A percentile compares a stretch with the other conserved stretches of the same genome.
These are phyloP conservation scores for Lutraria lutraria DNA, from an alignment of 2,888 invertebrate genomes.

Conservation along the genomic window DNA sequence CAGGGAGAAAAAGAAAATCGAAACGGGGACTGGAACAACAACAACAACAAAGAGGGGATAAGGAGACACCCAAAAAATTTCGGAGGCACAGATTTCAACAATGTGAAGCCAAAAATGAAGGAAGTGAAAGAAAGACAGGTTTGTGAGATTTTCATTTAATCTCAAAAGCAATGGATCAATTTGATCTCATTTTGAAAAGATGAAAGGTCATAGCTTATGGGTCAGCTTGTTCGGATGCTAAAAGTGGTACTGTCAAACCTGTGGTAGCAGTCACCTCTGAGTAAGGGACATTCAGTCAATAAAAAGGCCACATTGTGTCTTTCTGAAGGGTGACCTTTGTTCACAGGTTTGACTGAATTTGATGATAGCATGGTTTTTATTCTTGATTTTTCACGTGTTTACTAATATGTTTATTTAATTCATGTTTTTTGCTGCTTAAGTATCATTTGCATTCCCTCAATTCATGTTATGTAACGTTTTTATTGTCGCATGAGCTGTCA, in stretches of 20 bases:
- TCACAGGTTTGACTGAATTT: too few relatives aligned
- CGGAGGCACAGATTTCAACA: conserved; percentile 83
- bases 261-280: too few relatives aligned
- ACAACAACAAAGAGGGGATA: conserved; percentile 55
- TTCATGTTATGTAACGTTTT: too few relatives aligned
- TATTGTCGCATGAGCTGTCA: too few relatives aligned
- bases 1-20: conserved; percentile 64
- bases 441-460: too few relatives aligned
- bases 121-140: conserved; percentile 78
- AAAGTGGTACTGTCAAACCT: neutral
- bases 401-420: too few relatives aligned
- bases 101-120: conserved; percentile 82
- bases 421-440: too few relatives aligned
- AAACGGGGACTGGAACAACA: conserved; percentile 55
- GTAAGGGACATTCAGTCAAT: too few relatives aligned
- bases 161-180: neutral
- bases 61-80: conserved; percentile 84
- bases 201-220: neutral
- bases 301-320: too few relatives aligned
- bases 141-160: conserved; percentile 22
- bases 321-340: too few relatives aligned
- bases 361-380: too few relatives aligned
- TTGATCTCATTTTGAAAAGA: neutral
- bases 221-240: neutral
- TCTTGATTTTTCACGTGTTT: too few relatives aligned